Base-by-base conservation (phyloP, 2,113 vertebrate species). In the Pelecanus crispus region DNA sequence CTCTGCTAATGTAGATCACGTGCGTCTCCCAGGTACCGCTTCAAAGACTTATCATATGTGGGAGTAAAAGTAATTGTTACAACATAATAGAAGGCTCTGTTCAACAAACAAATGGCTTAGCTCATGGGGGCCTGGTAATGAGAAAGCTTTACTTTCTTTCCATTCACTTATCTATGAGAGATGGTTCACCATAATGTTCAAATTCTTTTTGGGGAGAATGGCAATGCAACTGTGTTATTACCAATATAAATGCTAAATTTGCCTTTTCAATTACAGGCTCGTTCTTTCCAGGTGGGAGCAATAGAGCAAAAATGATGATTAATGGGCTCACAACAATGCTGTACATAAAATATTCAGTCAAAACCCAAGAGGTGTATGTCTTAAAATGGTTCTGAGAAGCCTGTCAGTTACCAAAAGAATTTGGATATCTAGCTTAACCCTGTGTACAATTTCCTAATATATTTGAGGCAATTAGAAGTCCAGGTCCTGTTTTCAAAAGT, bases 1-100 rank as follows among this genome's bases (percentile, higher is more conserved):
- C 79, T 90, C 85, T 86, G 63, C 62, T 96, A 89, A 73, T 28
- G 20, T 24, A 85, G 72, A 94, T 86, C 89, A 16, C 1, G 7
- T 55, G 34, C 2, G 4, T 97, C 93, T 95, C 91, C 68, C 32
- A 72, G 63, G 81, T 92, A 87, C 22, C 2, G 13, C 65, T 96
- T 97, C 91, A 94, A 91, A 94, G 79, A 90, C 80, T 91, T 91
- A 95, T 86, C 93, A 65, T 97, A 95, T 97, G 92, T 96, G 56
- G 81, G 86, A 94, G 81, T 86, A 88, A 94, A 96, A 97, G 87
- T 94, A 86, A 97, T 97, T 96, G 92, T 92, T 92, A 53, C 22
- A 89, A 79, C 29, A 97, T 89, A 97, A 94, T 86, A 77, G 68
- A 91, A 92, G 82, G 58, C 93, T 97, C 91, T 81, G 86, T 92